Conservation (phyloP, 1,140 invertebrate genomes). For the Muscidifurax raptorellus region DNA sequence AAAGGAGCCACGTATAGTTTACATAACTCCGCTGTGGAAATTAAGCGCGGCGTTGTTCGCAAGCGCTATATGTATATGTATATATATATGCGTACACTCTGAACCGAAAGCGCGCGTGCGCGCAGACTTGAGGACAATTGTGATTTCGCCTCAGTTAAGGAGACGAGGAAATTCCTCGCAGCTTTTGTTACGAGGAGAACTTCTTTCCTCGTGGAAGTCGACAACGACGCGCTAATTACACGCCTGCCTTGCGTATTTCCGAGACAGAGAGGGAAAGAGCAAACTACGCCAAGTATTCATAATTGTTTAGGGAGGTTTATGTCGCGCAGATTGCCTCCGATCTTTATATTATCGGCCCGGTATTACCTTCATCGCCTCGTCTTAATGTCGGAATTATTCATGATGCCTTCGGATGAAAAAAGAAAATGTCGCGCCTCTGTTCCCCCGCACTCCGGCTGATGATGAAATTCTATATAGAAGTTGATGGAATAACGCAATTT, state of each 20-base stretch:
- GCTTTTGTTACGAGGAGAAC: slow-evolving; percentile 13
- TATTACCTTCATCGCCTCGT: no score
- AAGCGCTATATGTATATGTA: background rate
- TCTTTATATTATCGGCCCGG: no score
- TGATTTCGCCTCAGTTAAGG: slow-evolving; percentile 29
- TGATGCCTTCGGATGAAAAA: no score
- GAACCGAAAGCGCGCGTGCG: slow-evolving; percentile 25
- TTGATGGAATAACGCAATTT: no score
- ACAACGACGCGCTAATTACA: slow-evolving; percentile 22
- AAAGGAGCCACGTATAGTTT: slow-evolving; percentile 51
- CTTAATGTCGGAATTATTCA: no score
- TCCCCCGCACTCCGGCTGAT: no score
- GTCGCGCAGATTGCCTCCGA: no score
- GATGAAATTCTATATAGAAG: no score
- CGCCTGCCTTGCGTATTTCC: background rate
- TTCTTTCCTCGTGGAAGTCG: background rate
- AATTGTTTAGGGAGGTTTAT: background rate
- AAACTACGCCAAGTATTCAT: background rate
- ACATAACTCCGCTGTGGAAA: slow-evolving; percentile 49
- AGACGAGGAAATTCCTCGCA: slow-evolving; percentile 11
- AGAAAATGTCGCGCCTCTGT: no score
- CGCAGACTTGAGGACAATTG: slow-evolving; percentile 33
- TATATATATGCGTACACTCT: no score
- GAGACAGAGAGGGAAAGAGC: no score
- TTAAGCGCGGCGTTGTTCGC: slow-evolving; percentile 45